These are phyloP conservation scores for Amiota minor DNA, from an alignment of 2,888 invertebrate species.

Conservation along the genomic window DNA sequence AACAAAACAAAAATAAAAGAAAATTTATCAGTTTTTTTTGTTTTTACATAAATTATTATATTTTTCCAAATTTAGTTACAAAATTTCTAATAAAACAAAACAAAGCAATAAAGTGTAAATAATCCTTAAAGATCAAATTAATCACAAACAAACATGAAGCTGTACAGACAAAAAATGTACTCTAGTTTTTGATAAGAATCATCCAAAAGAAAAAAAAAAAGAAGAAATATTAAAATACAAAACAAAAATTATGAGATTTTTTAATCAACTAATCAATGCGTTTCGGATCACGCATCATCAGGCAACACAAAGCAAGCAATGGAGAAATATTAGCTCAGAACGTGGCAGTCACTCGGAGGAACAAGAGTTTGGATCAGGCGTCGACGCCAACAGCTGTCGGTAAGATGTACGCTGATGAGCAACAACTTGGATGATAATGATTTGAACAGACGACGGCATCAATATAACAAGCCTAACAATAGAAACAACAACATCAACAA, in stretches of 20 bases:
- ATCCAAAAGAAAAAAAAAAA: neutral
- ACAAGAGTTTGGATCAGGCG: neutral
- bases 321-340: too few species aligned
- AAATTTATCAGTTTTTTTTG: too few species aligned
- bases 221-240: neutral
- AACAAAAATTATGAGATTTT: neutral
- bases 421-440: constrained; percentile 49
- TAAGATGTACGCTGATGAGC: constrained; percentile 16
- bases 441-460: constrained; percentile 31
- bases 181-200: neutral
- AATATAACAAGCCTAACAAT: constrained; percentile 37
- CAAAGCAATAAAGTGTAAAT: neutral
- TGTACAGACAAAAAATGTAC: neutral
- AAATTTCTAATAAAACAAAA: constrained; percentile 9
- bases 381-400: constrained; percentile 22
- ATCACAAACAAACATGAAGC: neutral
- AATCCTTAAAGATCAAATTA: too few species aligned
- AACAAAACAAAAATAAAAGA: constrained; percentile 5
- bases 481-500: constrained; percentile 36
- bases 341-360: too few species aligned
- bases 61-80: neutral
- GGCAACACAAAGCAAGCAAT: neutral
- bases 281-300: neutral
- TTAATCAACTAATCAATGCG: neutral
- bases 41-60: neutral